These are phyloP conservation scores for Seira ritae DNA, from an alignment of 2,888 invertebrate genomes.

Conservation along the genomic window DNA sequence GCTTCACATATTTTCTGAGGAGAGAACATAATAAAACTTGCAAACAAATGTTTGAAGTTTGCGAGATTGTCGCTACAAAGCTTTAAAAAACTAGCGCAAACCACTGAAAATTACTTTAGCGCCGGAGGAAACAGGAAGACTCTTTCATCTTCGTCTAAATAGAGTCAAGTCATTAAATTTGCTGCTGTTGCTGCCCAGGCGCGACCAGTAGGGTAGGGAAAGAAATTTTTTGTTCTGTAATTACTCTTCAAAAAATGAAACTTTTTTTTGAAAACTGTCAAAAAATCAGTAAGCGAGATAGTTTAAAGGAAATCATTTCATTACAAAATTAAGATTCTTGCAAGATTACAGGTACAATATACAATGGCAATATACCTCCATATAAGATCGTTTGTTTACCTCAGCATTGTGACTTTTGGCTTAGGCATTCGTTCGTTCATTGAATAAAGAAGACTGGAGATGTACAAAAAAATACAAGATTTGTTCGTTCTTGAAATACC, in stretches of 20 bases:
- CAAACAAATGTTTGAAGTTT: not conserved
- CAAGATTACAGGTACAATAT: too few relatives aligned
- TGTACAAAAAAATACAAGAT: too few relatives aligned
- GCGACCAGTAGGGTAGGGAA: not conserved
- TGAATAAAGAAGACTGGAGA: too few relatives aligned
- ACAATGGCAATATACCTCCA: too few relatives aligned
- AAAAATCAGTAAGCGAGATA: not conserved
- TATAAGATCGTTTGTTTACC: too few relatives aligned
- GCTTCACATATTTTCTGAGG: slow-evolving; percentile 8
- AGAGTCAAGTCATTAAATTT: slow-evolving; percentile 15
- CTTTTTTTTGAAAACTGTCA: not conserved
- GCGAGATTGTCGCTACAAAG: not conserved
- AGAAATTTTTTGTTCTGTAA: slow-evolving; percentile 4
- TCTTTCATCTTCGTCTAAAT: slow-evolving; percentile 27
- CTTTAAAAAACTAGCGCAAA: slow-evolving; percentile 15
- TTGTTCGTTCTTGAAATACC: too few relatives aligned
- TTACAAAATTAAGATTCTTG: not conserved
- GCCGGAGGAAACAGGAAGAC: slow-evolving; percentile 22
- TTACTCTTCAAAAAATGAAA: slow-evolving; percentile 10
- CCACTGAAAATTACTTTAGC: slow-evolving; percentile 16
- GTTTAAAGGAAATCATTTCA: not conserved
- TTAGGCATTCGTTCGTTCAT: too few relatives aligned
- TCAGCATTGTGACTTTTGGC: too few relatives aligned
- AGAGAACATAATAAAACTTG: slow-evolving; percentile 13
- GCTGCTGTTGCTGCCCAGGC: slow-evolving; percentile 1